Evolutionary conservation across 64 coral and sea anemone genomes (phyloP), one percentile per base, ranked within the genome.

Genomic region (Porites australiensis): DNA sequence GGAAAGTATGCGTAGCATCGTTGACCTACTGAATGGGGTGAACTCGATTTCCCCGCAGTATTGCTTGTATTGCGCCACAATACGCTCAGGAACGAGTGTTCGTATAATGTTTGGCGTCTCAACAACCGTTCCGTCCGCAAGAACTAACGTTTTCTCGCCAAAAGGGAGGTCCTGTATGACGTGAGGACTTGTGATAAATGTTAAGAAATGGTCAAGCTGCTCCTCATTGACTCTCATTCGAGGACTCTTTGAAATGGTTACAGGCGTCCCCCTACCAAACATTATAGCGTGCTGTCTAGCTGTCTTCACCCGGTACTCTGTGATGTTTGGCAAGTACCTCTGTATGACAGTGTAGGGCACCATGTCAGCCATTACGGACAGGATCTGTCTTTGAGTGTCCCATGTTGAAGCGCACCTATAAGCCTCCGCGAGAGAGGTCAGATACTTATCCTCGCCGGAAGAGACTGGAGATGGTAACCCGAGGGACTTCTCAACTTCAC

Each of bases 361-460:
- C 12, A 87, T 37, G 64, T 87, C 84, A 8, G 84, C 84, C 48
- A 87, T 87, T 73, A 87, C 44, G 50, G 84, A 87, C 50, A 87
- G 15, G 47, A 72, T 70, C 66, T 87, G 68, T 19, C 84, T 52
- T 37, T 63, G 65, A 4, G 67, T 87, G 67, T 73, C 84, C 84
- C 84, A 87, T 22, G 65, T 53, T 53, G 50, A 68, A n/a, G 66
- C 47, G 64, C 73, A 51, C 10, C 54, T 72, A 70, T 87, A 73
- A 5, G 83, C 48, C 64, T 87, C 83, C 46, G 48, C 83, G 23
- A 83, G 62, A 47, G 80, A 61, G 0, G 18, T 68, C 61, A 86
- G 62, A 68, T 86, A 86, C 21, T 86, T 86, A 68, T 86, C 2
- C 48, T 86, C 82, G 49, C 48, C 63, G 6, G 27, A 21, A 16